A percentile compares a stretch with the other conserved stretches of the same genome.
These are phyloP conservation scores for Anarsia innoxiella DNA, from an alignment of 2,888 invertebrate species.

Conservation along the genomic window DNA sequence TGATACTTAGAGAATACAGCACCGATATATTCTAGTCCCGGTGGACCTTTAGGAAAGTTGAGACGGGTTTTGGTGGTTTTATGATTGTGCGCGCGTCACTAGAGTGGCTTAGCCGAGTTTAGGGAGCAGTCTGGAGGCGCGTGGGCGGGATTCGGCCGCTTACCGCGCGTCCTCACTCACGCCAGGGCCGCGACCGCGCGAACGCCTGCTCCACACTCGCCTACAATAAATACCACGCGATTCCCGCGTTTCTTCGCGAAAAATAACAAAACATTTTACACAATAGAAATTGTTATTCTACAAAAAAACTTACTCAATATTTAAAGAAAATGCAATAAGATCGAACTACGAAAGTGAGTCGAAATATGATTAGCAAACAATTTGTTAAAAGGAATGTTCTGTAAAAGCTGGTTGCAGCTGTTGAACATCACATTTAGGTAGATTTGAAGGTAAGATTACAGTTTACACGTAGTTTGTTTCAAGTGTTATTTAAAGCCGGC, in stretches of 20 bases:
- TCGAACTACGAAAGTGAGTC: too few relatives aligned
- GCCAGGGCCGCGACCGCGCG: not conserved
- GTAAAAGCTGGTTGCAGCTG: slow-evolving; percentile 6
- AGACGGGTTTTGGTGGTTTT: not conserved
- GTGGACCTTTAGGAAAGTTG: too few relatives aligned
- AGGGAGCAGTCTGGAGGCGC: slow-evolving; percentile 2
- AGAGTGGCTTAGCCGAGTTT: not conserved
- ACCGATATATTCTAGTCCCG: too few relatives aligned
- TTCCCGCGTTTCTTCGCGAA: not conserved
- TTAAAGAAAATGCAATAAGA: too few relatives aligned
- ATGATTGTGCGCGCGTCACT: slow-evolving; percentile 4
- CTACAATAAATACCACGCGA: too few relatives aligned
- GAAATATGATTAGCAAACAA: too few relatives aligned
- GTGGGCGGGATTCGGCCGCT: slow-evolving; percentile 1
- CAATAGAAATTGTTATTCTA: too few relatives aligned
- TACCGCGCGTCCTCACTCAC: not conserved
- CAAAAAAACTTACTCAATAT: too few relatives aligned
- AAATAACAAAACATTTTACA: not conserved
- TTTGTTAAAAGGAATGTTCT: slow-evolving; percentile 6
- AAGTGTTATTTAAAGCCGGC: too few relatives aligned
- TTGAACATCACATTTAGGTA: slow-evolving; percentile 5
- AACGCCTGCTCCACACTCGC: not conserved
- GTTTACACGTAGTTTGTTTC: not conserved
- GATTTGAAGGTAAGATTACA: slow-evolving; percentile 8
- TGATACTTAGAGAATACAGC: too few relatives aligned